phyloP scores from a whole-genome alignment of 2,797 vertebrate genomes.

The Sebastes elongatus region DNA sequence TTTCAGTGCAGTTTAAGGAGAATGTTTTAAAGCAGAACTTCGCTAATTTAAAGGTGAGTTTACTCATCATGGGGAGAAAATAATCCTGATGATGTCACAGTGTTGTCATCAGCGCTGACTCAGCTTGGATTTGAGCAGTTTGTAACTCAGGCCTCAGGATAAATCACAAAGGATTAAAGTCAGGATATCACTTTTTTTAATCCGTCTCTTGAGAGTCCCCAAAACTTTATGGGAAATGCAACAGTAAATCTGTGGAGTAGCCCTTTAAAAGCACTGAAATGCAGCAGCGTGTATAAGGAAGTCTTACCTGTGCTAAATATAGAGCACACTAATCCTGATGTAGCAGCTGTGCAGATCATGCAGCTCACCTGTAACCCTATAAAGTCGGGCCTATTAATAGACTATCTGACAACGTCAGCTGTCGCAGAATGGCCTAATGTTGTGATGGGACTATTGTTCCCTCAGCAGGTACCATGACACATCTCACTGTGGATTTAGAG shows the following conservation, averaged over 20 bases:
- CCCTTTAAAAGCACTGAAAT: conserved; percentile 4
- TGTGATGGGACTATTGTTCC: conserved; percentile 38
- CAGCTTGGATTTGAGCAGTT: not conserved
- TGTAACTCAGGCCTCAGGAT: too few relatives aligned
- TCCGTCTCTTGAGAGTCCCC: not conserved
- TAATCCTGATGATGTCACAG: not conserved
- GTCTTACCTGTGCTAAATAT: conserved; percentile 63
- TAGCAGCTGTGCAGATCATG: conserved; percentile 64
- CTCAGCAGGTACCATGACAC: conserved; percentile 18
- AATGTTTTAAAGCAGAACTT: not conserved
- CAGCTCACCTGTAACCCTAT: conserved; percentile 63
- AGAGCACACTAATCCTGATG: conserved; percentile 61
- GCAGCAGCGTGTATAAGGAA: conserved; percentile 9
- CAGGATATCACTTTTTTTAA: not conserved
- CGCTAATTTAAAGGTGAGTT: not conserved
- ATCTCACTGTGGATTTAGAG: conserved; percentile 2
- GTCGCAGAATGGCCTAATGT: conserved; percentile 18
- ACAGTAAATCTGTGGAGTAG: not conserved
- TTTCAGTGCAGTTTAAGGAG: not conserved
- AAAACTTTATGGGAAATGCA: not conserved
- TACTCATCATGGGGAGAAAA: not conserved
- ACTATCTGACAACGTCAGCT: conserved; percentile 41
- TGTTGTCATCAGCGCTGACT: not conserved
- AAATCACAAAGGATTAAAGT: not conserved
- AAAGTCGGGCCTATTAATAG: conserved; percentile 50